Evolutionary conservation across 2,113 vertebrate species (phyloP).

Genomic region (Pycnonotus jocosus): DNA sequence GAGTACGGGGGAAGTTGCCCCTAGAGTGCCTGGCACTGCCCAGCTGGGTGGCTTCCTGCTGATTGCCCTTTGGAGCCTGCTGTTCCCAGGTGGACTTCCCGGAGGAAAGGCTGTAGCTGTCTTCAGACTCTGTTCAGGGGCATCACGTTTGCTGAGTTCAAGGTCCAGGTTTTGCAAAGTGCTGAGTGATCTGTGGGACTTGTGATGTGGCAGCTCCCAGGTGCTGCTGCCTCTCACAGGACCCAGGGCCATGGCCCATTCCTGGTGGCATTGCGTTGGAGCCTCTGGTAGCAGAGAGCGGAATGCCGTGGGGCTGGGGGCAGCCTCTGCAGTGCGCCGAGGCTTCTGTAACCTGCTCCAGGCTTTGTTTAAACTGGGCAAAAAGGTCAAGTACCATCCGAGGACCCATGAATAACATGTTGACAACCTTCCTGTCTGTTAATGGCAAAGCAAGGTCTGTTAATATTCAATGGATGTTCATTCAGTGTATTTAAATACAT

Average conservation of each 20-base stretch:
- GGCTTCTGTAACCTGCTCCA: background rate
- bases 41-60: background rate
- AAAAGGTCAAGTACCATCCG: constrained; percentile 34
- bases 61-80: background rate
- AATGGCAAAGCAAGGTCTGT: constrained; percentile 53
- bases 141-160: background rate
- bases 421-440: constrained; percentile 51
- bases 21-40: background rate
- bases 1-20: background rate
- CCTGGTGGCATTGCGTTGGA: rapidly evolving
- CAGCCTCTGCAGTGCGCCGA: background rate
- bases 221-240: rapidly evolving
- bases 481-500: constrained; percentile 57
- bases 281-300: background rate
- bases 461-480: constrained; percentile 56
- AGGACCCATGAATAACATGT: constrained; percentile 51
- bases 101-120: background rate
- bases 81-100: background rate
- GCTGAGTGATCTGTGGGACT: background rate
- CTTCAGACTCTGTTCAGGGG: background rate
- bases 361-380: constrained; percentile 19
- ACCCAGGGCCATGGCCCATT: rapidly evolving
- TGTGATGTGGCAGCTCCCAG: background rate
- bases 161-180: constrained; percentile 12
- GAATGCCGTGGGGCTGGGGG: background rate